Percentiles rank a stretch among this genome's conserved stretches.
Conservation (phyloP, 2,113 vertebrate species). For the Illadopsis cleaveri region DNA sequence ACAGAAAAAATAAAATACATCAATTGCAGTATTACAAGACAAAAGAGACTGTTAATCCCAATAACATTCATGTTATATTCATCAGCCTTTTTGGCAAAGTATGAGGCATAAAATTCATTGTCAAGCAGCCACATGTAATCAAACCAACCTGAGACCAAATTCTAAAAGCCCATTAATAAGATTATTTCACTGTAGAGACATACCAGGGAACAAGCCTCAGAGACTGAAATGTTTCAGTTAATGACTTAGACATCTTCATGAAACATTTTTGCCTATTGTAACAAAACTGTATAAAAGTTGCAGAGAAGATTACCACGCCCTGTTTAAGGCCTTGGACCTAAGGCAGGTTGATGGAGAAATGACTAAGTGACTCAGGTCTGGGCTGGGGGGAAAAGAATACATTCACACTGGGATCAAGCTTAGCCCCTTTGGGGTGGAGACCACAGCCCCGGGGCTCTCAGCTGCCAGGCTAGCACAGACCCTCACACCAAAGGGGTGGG, state of each 20-base stretch:
- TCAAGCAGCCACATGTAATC: background rate
- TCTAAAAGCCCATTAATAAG: background rate
- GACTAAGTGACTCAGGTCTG: background rate
- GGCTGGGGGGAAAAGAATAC: background rate
- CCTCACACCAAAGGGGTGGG: too few relatives aligned
- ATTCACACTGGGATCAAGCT: background rate
- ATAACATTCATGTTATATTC: background rate
- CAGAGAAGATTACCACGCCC: background rate
- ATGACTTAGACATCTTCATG: background rate
- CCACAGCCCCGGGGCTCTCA: accelerated
- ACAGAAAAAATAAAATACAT: background rate
- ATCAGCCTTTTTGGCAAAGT: background rate
- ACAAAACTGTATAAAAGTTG: background rate
- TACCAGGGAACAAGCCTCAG: accelerated
- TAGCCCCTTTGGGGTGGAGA: background rate
- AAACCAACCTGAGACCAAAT: background rate
- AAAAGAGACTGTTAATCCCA: background rate
- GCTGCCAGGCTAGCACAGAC: background rate
- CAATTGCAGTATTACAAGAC: background rate
- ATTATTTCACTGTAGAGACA: background rate
- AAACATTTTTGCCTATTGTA: background rate
- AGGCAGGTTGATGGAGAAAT: too few relatives aligned
- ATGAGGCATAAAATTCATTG: background rate
- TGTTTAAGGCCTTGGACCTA: background rate
- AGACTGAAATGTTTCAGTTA: background rate